Conservation (phyloP, 2,888 invertebrate genomes). For the Lutraria lutraria region DNA sequence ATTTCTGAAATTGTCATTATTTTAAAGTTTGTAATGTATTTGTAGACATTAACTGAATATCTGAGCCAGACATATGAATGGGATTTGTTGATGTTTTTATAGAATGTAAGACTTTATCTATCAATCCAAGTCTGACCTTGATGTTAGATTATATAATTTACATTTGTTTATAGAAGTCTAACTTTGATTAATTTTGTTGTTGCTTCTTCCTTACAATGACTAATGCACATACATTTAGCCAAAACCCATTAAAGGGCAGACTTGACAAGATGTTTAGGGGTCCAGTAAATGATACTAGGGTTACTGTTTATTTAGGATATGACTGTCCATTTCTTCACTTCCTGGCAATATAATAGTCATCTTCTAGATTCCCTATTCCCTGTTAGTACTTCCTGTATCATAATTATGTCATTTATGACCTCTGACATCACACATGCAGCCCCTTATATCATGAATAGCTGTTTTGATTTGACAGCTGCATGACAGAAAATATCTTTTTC, state of each 20-base stretch:
- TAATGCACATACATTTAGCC: too few relatives aligned
- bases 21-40: neutral
- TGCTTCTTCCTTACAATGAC: neutral
- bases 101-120: neutral
- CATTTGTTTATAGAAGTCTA: neutral
- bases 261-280: too few relatives aligned
- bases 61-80: neutral
- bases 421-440: neutral
- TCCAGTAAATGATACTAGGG: too few relatives aligned
- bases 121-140: neutral
- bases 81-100: neutral
- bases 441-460: neutral
- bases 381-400: neutral
- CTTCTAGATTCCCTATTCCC: neutral
- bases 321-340: neutral
- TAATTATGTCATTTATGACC: neutral
- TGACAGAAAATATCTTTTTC: conserved; percentile 1
- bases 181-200: neutral
- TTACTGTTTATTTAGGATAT: too few relatives aligned
- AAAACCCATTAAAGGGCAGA: too few relatives aligned
- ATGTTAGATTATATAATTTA: neutral
- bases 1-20: neutral
- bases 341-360: neutral
- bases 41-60: neutral
- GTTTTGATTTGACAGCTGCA: neutral